These are phyloP conservation scores for Eupithecia tripunctaria DNA, from an alignment of 2,888 invertebrate species.

Conservation along the genomic window DNA sequence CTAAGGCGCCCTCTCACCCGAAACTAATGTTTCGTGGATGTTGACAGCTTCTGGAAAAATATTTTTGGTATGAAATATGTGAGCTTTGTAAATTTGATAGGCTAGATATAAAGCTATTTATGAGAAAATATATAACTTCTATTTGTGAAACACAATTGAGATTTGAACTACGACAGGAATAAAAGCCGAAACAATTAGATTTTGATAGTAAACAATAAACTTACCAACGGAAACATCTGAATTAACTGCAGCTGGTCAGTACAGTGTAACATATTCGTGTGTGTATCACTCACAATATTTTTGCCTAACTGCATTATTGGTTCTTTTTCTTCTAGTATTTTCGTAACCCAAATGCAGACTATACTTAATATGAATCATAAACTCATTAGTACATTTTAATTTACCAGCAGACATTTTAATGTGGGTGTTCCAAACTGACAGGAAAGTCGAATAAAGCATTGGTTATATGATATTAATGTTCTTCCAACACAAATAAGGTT, in stretches of 20 bases:
- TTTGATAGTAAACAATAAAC: background rate
- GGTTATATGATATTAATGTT: too few species aligned
- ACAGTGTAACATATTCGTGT: too few species aligned
- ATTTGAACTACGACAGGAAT: background rate
- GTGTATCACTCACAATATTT: too few species aligned
- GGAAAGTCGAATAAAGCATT: too few species aligned
- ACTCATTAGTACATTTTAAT: too few species aligned
- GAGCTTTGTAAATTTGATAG: background rate
- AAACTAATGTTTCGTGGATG: constrained; percentile 51
- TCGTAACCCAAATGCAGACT: too few species aligned
- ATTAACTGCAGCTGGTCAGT: too few species aligned
- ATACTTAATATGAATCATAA: too few species aligned
- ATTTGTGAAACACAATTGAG: background rate
- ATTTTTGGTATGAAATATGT: background rate
- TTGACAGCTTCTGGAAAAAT: constrained; percentile 25
- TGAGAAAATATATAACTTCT: background rate
- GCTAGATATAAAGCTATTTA: background rate
- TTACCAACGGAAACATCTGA: background rate
- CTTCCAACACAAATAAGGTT: too few species aligned
- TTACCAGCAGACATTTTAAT: background rate
- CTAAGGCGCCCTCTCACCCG: constrained; percentile 56
- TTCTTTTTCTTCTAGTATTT: too few species aligned
- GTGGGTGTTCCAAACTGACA: background rate
- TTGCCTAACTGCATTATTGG: too few species aligned
- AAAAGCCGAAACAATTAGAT: background rate